A percentile compares a stretch with the other conserved stretches of the same genome.
Conservation (phyloP, 2,113 vertebrate genomes). For the Cololabis saira region DNA sequence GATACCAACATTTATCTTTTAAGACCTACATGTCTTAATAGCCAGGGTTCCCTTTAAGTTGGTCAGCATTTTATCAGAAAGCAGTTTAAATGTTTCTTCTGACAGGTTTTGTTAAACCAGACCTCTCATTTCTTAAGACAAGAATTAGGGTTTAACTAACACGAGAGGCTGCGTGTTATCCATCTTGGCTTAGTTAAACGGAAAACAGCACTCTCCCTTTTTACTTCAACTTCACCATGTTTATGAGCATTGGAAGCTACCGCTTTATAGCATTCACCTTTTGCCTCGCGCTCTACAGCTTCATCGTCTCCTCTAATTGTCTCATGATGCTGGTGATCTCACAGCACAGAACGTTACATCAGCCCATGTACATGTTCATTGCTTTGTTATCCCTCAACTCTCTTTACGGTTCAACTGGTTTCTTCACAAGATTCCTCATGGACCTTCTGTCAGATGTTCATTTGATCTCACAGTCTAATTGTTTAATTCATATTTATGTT, state of each 20-base stretch:
- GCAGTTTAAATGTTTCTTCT: not conserved
- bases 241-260: constrained; percentile 37
- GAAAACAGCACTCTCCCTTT: constrained; percentile 29
- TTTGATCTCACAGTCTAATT: constrained; percentile 47
- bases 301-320: constrained; percentile 41
- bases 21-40: too few relatives aligned
- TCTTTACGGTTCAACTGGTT: constrained; percentile 36
- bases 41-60: too few relatives aligned
- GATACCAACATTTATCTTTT: too few relatives aligned
- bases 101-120: not conserved
- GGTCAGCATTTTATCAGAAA: too few relatives aligned
- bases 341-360: constrained; percentile 23
- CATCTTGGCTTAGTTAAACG: not conserved
- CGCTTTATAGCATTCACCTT: constrained; percentile 30
- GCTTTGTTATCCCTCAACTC: constrained; percentile 23
- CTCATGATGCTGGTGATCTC: constrained; percentile 39
- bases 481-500: constrained; percentile 54
- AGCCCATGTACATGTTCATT: constrained; percentile 40
- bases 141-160: not conserved
- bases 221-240: constrained; percentile 51
- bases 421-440: constrained; percentile 57
- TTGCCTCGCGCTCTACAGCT: constrained; percentile 43
- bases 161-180: not conserved
- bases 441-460: constrained; percentile 51
- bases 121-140: not conserved